Conservation (phyloP, 2,888 invertebrate genomes). For the Lithophane leautieri region DNA sequence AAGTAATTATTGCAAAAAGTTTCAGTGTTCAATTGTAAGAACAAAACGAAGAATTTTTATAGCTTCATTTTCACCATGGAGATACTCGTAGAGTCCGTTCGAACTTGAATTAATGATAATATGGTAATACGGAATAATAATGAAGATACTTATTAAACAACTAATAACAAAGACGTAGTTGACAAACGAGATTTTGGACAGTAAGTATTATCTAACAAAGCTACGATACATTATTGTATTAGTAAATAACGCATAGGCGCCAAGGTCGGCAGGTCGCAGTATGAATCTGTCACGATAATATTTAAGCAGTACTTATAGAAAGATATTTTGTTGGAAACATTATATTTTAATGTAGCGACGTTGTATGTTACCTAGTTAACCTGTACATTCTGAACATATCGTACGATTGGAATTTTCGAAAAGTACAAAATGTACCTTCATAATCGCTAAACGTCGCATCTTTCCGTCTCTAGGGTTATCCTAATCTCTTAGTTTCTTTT, state of each 20-base stretch:
- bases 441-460: neutral
- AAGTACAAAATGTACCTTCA: neutral
- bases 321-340: slow-evolving; percentile 27
- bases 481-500: neutral
- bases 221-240: slow-evolving; percentile 30
- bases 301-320: slow-evolving; percentile 21
- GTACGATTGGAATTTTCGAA: neutral
- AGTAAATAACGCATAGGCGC: slow-evolving; percentile 51
- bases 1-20: slow-evolving; percentile 54
- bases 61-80: slow-evolving; percentile 3
- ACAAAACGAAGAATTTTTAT: slow-evolving; percentile 19
- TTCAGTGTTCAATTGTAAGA: slow-evolving; percentile 42
- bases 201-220: slow-evolving; percentile 38
- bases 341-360: neutral
- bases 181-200: slow-evolving; percentile 45
- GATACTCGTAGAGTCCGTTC: slow-evolving; percentile 5
- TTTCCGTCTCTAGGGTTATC: neutral
- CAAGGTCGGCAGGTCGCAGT: slow-evolving; percentile 55
- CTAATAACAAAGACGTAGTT: slow-evolving; percentile 22
- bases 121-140: slow-evolving; percentile 22
- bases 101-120: slow-evolving; percentile 27
- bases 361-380: neutral
- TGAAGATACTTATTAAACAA: slow-evolving; percentile 19
- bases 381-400: neutral
- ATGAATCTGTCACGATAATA: slow-evolving; percentile 44